A percentile compares a stretch with the other conserved stretches of the same genome.
phyloP scores from a whole-genome alignment of 2,113 vertebrate genomes.

The Phocoena sinus region DNA sequence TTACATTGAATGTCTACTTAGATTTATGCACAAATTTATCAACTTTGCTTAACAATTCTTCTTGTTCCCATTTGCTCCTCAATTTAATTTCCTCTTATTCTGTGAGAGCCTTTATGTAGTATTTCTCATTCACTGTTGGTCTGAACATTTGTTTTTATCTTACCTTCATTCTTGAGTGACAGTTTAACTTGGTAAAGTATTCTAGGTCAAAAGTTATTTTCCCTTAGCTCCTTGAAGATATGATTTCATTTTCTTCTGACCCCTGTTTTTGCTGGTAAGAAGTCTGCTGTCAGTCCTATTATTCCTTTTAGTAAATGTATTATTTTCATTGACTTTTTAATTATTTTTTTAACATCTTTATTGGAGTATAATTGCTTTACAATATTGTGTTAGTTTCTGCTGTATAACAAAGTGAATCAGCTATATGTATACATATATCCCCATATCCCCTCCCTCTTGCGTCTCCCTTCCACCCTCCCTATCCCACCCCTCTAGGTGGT shows the following conservation, averaged over 20 bases:
- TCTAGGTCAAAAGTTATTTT: not conserved
- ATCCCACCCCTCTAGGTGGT: too few species aligned
- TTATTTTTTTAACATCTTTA: too few species aligned
- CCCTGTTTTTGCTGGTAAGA: not conserved
- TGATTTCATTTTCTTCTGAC: not conserved
- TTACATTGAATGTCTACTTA: not conserved
- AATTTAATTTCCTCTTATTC: not conserved
- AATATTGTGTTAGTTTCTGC: too few species aligned
- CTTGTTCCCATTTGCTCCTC: not conserved
- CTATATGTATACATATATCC: too few species aligned
- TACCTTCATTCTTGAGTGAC: not conserved
- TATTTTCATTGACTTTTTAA: not conserved
- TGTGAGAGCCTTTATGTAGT: not conserved
- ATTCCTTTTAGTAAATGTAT: not conserved
- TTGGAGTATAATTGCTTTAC: too few species aligned
- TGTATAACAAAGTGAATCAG: too few species aligned
- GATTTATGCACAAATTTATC: not conserved
- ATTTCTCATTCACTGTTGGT: not conserved
- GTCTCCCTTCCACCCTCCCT: too few species aligned
- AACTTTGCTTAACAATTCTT: not conserved
- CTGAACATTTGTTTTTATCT: not conserved
- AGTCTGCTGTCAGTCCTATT: not conserved
- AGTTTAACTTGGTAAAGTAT: not conserved
- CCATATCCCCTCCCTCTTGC: too few species aligned
- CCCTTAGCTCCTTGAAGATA: not conserved